A percentile compares a stretch with the other conserved stretches of the same genome.
phyloP scores from a whole-genome alignment of 2,888 invertebrate genomes.

The Scelioninae gen. 1 region DNA sequence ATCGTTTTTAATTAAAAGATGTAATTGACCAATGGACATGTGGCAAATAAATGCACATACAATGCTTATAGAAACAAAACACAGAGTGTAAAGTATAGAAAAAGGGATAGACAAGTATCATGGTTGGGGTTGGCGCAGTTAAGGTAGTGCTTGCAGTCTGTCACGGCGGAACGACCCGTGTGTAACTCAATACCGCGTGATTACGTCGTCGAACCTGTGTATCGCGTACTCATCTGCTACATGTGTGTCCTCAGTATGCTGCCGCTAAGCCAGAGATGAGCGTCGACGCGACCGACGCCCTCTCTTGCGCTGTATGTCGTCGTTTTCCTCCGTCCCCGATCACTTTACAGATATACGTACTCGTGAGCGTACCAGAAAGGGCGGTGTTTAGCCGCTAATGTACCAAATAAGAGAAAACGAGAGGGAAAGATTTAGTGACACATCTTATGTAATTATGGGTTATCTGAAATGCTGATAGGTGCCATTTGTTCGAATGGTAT shows the following conservation, averaged over 20 bases:
- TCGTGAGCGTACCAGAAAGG: constrained; percentile 69
- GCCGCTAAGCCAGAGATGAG: constrained; percentile 49
- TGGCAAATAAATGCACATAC: too few relatives aligned
- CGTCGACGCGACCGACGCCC: constrained; percentile 56
- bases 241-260: constrained; percentile 65
- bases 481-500: too few relatives aligned
- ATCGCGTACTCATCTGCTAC: constrained; percentile 68
- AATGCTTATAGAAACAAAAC: too few relatives aligned
- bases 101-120: too few relatives aligned
- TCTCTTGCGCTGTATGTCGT: constrained; percentile 32
- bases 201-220: constrained; percentile 70
- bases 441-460: constrained; percentile 67
- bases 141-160: constrained; percentile 51
- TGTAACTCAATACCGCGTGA: constrained; percentile 72
- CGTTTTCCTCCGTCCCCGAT: constrained; percentile 53
- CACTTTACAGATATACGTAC: constrained; percentile 39
- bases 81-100: too few relatives aligned
- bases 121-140: constrained; percentile 51
- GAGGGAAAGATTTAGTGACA: constrained; percentile 63
- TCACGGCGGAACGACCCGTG: constrained; percentile 67
- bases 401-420: constrained; percentile 24
- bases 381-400: constrained; percentile 74
- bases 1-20: too few relatives aligned
- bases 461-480: constrained; percentile 38
- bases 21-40: too few relatives aligned